Evolutionary conservation across 2,797 vertebrate genomes (phyloP), one percentile per base, ranked within the genome.

Genomic region (Harpagifer antarcticus): DNA sequence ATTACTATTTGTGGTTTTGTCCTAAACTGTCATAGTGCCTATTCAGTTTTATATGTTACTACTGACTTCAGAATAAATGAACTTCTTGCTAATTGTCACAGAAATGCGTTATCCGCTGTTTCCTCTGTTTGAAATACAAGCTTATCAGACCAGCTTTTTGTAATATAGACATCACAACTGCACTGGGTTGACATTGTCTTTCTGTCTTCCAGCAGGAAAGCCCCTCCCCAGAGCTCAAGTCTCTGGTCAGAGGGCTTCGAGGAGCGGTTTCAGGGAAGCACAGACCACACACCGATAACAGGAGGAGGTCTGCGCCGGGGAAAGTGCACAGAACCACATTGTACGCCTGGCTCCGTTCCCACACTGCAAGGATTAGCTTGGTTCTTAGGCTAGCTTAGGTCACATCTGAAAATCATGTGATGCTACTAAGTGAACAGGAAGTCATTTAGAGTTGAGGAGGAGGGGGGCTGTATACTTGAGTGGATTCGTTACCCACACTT

Each of bases 241-340:
- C 91, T 77, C 90, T 95, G 45, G 81, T 94, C 74, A 89, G 88
- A 67, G 94, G 95, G 63, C 53, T 94, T 64, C 85, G 40, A 76
- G 91, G 64, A 73, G 92, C 90, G 68, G 91, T 90, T 72, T 92
- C 87, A 4, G 92, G 91, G 75, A 79, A 92, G 19, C 81, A 59
- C 1, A 68, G 86, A 89, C 83, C 86, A 85, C 85, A 88, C 72
- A 71, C 57, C 4, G 56, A 55, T 19, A 79, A 33, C 78, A 83
- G 90, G 79, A 90, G 82, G 85, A 86, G 82, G 83, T 86, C 92
- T 20, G 86, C 87, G 12, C 91, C 89, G 2, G 89, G 78, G 83
- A 81, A 70, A 80, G 72, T 49, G 75, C 74, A 72, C 63, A 58
- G 67, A 63, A 73, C 81, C 52, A 31, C 86, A 70, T 53, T 72